A percentile compares a stretch with the other conserved stretches of the same genome.
These are phyloP conservation scores for Carduelis carduelis DNA, from an alignment of 2,797 vertebrate species.

Conservation along the genomic window DNA sequence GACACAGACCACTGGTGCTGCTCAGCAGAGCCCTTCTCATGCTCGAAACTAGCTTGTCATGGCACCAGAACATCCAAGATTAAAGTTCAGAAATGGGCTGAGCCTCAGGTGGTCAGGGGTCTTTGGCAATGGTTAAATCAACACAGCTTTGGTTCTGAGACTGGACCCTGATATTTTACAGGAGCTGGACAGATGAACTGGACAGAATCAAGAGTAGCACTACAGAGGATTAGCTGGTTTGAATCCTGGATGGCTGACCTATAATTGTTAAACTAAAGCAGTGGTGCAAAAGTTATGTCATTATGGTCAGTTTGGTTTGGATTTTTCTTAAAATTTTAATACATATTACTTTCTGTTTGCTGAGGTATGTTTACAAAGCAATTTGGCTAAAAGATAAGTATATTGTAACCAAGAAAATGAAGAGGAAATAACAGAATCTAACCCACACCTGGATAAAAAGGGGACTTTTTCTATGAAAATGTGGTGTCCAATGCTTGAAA, in stretches of 20 bases:
- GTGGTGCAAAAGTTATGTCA: background rate
- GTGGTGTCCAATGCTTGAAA: background rate
- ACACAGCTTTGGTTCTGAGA: background rate
- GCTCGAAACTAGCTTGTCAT: background rate
- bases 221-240: background rate
- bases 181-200: background rate
- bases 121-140: background rate
- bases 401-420: background rate
- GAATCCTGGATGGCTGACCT: background rate
- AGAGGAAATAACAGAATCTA: background rate
- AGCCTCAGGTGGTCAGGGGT: background rate
- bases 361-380: background rate
- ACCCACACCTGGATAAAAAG: background rate
- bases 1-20: background rate
- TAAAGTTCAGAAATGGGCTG: background rate
- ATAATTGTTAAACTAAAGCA: background rate
- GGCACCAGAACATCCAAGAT: background rate
- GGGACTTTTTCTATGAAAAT: background rate
- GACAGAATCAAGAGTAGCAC: background rate
- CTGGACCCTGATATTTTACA: background rate
- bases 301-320: background rate
- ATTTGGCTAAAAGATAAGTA: background rate
- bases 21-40: background rate
- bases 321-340: accelerated
- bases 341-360: background rate